Evolutionary conservation across 1,140 invertebrate species (phyloP).

Genomic region (Drosophila sechellia): DNA sequence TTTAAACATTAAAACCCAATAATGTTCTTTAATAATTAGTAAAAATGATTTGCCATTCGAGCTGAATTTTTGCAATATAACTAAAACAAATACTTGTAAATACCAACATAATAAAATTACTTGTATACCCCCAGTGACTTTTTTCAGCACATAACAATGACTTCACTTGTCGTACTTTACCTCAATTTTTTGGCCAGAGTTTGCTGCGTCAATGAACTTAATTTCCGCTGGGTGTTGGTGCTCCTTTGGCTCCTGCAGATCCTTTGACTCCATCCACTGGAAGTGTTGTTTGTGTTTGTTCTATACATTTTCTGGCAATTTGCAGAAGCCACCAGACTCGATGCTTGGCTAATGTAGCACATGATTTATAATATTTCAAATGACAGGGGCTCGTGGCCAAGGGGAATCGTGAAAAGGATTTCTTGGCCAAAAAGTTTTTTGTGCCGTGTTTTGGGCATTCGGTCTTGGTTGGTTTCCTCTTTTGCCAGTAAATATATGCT

Average conservation of each 20-base stretch:
- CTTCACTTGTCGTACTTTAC: conserved; percentile 3
- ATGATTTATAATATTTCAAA: conserved; percentile 82
- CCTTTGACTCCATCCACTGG: background rate
- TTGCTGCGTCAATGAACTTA: conserved; percentile 48
- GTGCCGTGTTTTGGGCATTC: conserved; percentile 6
- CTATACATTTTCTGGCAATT: conserved; percentile 77
- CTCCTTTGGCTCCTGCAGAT: background rate
- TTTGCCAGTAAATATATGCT: conserved; percentile 76
- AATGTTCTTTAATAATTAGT: no score
- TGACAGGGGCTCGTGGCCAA: conserved; percentile 52
- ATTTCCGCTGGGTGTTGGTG: conserved; percentile 25
- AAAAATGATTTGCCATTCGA: no score
- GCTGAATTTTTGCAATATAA: background rate
- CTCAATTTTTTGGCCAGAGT: conserved; percentile 12
- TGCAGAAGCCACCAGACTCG: conserved; percentile 61
- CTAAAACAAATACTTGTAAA: background rate
- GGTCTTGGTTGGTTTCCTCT: conserved; percentile 11
- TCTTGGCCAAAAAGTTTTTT: conserved; percentile 45
- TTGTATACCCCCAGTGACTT: no score
- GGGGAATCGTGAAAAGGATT: conserved; percentile 54
- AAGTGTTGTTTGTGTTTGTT: conserved; percentile 59
- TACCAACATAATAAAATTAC: background rate
- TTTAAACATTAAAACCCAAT: no score
- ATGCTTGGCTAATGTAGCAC: conserved; percentile 80
- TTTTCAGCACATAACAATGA: conserved; percentile 8